Percentiles rank a stretch among this genome's conserved stretches.
These are phyloP conservation scores for Diglossa cyanea DNA, from an alignment of 2,797 vertebrate genomes.

Conservation along the genomic window DNA sequence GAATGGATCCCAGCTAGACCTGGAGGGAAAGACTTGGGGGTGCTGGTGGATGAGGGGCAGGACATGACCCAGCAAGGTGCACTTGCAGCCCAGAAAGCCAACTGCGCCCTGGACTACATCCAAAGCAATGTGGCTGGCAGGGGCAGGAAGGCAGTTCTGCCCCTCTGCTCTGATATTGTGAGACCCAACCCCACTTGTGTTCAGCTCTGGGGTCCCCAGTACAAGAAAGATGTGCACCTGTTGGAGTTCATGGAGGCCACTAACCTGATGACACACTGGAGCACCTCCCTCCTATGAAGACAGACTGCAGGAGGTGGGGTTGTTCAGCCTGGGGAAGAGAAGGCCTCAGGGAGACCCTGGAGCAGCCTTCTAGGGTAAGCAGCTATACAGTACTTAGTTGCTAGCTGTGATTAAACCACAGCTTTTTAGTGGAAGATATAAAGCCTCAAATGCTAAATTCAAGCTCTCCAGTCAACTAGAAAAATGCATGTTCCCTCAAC, in stretches of 20 bases:
- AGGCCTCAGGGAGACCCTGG: neutral
- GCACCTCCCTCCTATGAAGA: neutral
- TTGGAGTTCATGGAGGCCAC: neutral
- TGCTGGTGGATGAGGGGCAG: neutral
- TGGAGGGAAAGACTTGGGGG: accelerated
- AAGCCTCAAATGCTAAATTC: neutral
- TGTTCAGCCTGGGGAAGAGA: neutral
- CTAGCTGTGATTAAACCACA: neutral
- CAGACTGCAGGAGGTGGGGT: accelerated
- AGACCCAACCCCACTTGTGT: neutral
- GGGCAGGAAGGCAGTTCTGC: neutral
- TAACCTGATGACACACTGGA: neutral
- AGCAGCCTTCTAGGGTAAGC: neutral
- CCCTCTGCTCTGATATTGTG: neutral
- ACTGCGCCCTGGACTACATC: accelerated
- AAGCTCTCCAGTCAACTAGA: neutral
- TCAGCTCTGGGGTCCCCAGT: neutral
- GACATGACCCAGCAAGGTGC: neutral
- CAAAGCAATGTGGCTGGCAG: neutral
- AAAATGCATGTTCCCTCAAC: neutral
- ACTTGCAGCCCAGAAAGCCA: neutral
- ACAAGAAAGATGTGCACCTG: neutral
- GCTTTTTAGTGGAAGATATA: neutral
- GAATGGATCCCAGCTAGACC: neutral
- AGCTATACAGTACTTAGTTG: accelerated